phyloP scores from a whole-genome alignment of 2,888 invertebrate species.

The Scelioninae gen. 1 region DNA sequence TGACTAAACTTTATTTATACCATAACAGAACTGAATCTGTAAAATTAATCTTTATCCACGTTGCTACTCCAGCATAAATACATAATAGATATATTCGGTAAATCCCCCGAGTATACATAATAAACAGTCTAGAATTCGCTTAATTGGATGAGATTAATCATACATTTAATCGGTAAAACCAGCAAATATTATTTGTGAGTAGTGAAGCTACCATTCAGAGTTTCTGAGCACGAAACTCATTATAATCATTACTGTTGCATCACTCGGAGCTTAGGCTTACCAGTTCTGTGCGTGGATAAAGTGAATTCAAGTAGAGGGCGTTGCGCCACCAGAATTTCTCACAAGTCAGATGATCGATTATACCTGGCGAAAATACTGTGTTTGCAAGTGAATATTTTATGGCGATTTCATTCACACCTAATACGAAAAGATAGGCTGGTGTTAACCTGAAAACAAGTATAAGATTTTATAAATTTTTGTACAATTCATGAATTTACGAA shows the following conservation, averaged over 20 bases:
- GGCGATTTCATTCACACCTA: conserved; percentile 85
- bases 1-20: no score
- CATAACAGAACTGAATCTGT: no score
- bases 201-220: neutral
- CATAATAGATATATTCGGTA: neutral
- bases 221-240: conserved; percentile 15
- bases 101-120: neutral
- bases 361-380: conserved; percentile 85
- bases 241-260: conserved; percentile 33
- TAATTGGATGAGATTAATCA: conserved; percentile 17
- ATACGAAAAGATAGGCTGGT: conserved; percentile 87
- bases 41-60: no score
- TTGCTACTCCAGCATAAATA: no score
- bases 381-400: conserved; percentile 85
- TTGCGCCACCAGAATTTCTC: conserved; percentile 88
- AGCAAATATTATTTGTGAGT: conserved; percentile 40
- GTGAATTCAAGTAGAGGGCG: conserved; percentile 87
- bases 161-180: conserved; percentile 6
- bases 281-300: conserved; percentile 87
- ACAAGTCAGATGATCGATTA: conserved; percentile 86
- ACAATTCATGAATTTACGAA: no score
- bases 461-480: no score
- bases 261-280: conserved; percentile 84
- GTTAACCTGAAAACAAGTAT: conserved; percentile 86
- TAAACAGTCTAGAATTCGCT: neutral